Conservation (phyloP, 1,140 invertebrate species). For the Tetramorium parvispinum region DNA sequence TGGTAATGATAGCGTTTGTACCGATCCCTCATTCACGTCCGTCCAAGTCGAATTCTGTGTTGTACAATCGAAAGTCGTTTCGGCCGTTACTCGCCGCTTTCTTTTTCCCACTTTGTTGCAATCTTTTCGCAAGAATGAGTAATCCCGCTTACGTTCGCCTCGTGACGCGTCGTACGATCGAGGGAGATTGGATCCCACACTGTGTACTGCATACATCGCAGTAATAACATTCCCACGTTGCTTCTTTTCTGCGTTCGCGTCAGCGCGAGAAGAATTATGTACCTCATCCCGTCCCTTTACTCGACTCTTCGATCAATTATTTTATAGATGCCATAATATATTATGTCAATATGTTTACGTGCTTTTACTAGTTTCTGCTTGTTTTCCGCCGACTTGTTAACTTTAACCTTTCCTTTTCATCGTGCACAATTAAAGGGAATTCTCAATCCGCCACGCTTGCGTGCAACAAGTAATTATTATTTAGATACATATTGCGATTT, state of each 20-base stretch:
- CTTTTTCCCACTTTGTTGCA: constrained; percentile 56
- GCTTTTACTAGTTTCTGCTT: not conserved
- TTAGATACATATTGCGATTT: not conserved
- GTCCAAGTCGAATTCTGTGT: constrained; percentile 49
- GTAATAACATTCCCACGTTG: constrained; percentile 62
- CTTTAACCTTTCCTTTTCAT: constrained; percentile 11
- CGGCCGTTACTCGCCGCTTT: constrained; percentile 36
- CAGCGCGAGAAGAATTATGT: constrained; percentile 20
- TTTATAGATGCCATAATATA: not conserved
- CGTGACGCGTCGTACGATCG: constrained; percentile 53
- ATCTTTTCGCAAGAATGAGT: constrained; percentile 55
- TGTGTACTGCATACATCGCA: constrained; percentile 41
- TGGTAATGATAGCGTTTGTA: constrained; percentile 70
- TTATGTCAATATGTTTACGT: not conserved
- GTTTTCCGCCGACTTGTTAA: not conserved
- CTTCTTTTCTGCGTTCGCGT: constrained; percentile 31
- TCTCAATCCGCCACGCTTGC: constrained; percentile 18
- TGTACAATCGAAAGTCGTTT: constrained; percentile 66
- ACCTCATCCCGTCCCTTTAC: not conserved
- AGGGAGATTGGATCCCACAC: constrained; percentile 55
- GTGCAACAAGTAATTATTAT: constrained; percentile 15
- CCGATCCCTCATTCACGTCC: constrained; percentile 52
- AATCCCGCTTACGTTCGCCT: constrained; percentile 60
- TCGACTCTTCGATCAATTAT: constrained; percentile 17
- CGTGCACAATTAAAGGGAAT: not conserved